Base-by-base conservation (phyloP, 37 sponge, comb jelly and placozoan genomes). In the Cliona cf. orientalis region DNA sequence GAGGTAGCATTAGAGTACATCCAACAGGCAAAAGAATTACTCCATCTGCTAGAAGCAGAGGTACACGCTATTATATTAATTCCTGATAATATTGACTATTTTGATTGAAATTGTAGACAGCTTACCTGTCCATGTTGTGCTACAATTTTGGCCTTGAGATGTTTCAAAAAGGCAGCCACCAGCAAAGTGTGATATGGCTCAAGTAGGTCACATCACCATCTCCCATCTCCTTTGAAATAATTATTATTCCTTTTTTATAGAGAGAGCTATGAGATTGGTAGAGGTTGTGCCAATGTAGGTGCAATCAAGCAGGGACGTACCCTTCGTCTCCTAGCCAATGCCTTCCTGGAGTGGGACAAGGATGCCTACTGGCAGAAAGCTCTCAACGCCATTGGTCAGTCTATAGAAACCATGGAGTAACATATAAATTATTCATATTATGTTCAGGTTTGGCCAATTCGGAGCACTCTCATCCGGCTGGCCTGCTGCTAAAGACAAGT, bases 181-280 rank as follows among this genome's bases (percentile, higher is more conserved):
- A 84, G 42, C 45, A 72, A 66, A 81, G 90, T 69, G 79, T 88
- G 17, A 28, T 38, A 17, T 94, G 95, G 95, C 87, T 96, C 25
- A 91, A 87, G 92, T 92, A 49, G 42, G 93, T n/a, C 22, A 21
- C 6, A 61, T 14, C 25, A 61, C 23, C 6, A 12, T 61, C 28
- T 11, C 26, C 28, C 7, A 5, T 58, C 38, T 29, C 67, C 41
- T 37, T 22, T 67, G 11, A 7, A 5, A 67, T 23, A 43, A 23
- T 9, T 46, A 31, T 45, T 9, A 23, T 26, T 12, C 6, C 11
- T 11, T 42, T 53, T 2, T 43, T 31, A 31, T 37, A 88, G 89
- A 41, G 95, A 94, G 89, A 94, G 95, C 70, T 94, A 94, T 80
- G 95, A 94, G 58, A 74, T 94, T 64, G 95, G 95, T 3, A 72